phyloP scores from a whole-genome alignment of 2,797 vertebrate species.

The Xenops minutus region DNA sequence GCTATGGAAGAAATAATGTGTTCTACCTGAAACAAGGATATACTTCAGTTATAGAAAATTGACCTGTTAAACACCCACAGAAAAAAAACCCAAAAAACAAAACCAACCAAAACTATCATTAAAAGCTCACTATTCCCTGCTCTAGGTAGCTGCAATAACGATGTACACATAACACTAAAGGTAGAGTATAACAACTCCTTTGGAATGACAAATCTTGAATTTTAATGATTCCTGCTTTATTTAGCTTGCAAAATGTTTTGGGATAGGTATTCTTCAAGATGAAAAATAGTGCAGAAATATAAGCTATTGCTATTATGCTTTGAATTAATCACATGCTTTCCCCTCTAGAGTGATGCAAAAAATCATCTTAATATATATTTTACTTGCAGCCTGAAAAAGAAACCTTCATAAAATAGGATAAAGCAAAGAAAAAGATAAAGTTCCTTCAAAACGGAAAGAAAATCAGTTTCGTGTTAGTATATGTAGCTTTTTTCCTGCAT shows the following conservation, averaged over 20 bases:
- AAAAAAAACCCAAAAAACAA: neutral
- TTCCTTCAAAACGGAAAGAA: neutral
- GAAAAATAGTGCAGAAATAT: slow-evolving; percentile 22
- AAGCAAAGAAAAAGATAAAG: neutral
- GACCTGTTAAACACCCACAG: neutral
- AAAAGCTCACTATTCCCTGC: neutral
- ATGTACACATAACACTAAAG: neutral
- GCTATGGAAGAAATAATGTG: neutral
- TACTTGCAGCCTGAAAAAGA: neutral
- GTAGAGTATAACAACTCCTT: neutral
- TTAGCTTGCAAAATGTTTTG: slow-evolving; percentile 46
- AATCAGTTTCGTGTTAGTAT: neutral
- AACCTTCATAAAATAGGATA: neutral
- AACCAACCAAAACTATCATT: neutral
- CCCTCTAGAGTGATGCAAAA: slow-evolving; percentile 1
- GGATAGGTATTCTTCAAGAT: slow-evolving; percentile 46
- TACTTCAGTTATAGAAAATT: neutral
- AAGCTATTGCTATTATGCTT: slow-evolving; percentile 35
- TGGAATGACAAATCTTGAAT: slow-evolving; percentile 24
- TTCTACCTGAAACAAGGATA: neutral
- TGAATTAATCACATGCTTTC: slow-evolving; percentile 43
- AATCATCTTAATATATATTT: slow-evolving; percentile 15
- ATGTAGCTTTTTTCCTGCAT: neutral
- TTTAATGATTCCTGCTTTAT: slow-evolving; percentile 50
- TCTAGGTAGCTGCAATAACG: neutral